Conservation (phyloP, 2,888 invertebrate genomes). For the Drosophila pseudotalamancana region DNA sequence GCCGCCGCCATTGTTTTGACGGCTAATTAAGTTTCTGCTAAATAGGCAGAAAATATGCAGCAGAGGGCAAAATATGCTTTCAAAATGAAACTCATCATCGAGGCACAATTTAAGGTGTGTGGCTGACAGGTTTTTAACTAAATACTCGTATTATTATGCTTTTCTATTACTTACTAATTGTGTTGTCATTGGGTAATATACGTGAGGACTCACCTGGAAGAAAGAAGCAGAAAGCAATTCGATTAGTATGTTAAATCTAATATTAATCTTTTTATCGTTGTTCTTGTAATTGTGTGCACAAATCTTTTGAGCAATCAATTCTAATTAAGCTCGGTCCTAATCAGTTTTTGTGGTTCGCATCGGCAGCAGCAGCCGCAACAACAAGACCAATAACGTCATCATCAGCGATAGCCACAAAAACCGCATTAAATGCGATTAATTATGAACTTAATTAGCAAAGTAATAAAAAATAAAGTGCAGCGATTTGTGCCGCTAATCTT, state of each 20-base stretch:
- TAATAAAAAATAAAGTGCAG: slow-evolving; percentile 72
- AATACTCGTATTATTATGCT: slow-evolving; percentile 16
- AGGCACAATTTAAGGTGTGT: slow-evolving; percentile 26
- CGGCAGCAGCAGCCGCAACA: slow-evolving; percentile 16
- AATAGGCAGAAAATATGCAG: slow-evolving; percentile 69
- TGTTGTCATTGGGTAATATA: slow-evolving; percentile 74
- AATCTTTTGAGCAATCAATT: slow-evolving; percentile 79
- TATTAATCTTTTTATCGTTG: slow-evolving; percentile 24
- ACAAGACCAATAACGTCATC: slow-evolving; percentile 17
- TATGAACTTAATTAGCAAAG: slow-evolving; percentile 77
- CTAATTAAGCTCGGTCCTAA: slow-evolving; percentile 64
- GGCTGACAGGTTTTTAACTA: slow-evolving; percentile 38
- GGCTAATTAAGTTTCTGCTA: slow-evolving; percentile 81
- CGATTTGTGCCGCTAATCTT: slow-evolving; percentile 47
- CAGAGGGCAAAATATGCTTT: slow-evolving; percentile 56
- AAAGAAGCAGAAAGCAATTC: slow-evolving; percentile 35
- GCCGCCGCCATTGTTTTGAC: slow-evolving; percentile 66
- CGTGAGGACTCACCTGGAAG: slow-evolving; percentile 81
- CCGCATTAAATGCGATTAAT: slow-evolving; percentile 70
- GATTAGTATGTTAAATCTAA: slow-evolving; percentile 51
- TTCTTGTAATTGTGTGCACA: slow-evolving; percentile 12
- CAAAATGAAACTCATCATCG: slow-evolving; percentile 36
- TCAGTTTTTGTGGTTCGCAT: slow-evolving; percentile 64
- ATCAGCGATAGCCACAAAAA: slow-evolving; percentile 49
- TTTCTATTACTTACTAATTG: slow-evolving; percentile 78